Percentiles rank a stretch among this genome's conserved stretches.
Conservation (phyloP, 2,888 invertebrate genomes). For the Agrotis puta region DNA sequence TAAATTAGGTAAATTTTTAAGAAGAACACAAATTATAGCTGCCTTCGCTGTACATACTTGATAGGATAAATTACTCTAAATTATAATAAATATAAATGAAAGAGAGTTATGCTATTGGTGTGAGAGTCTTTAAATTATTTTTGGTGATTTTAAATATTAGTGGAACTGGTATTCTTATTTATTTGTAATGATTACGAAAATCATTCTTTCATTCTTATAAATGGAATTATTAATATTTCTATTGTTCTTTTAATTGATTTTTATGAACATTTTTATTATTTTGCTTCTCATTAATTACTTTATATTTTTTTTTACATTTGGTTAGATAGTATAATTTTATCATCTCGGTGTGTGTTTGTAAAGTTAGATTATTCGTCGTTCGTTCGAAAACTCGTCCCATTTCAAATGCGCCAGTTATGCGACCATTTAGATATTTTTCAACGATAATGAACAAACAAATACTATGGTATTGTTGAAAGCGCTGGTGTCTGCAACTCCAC, state of each 20-base stretch:
- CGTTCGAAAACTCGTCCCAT: no score
- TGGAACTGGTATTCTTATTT: constrained; percentile 31
- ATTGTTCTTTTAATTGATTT: constrained; percentile 13
- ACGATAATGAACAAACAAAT: background rate
- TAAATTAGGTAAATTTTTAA: constrained; percentile 37
- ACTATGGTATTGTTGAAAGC: background rate
- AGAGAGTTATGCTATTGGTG: constrained; percentile 27
- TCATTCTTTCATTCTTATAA: background rate
- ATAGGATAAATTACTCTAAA: constrained; percentile 37
- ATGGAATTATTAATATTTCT: constrained; percentile 45
- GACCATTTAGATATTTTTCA: background rate
- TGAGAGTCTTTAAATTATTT: constrained; percentile 37
- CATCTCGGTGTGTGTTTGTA: background rate
- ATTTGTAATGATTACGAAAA: constrained; percentile 16
- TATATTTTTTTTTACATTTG: constrained; percentile 17
- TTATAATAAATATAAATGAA: constrained; percentile 18
- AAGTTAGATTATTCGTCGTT: background rate
- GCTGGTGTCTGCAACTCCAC: no score
- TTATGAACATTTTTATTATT: constrained; percentile 12
- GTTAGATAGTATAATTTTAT: background rate
- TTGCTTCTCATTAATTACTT: constrained; percentile 5
- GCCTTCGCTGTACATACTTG: constrained; percentile 39
- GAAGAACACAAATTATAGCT: constrained; percentile 32
- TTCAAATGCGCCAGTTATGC: background rate
- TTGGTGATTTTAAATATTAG: constrained; percentile 31